These are phyloP conservation scores for Balanococcus diminutus DNA, from an alignment of 2,888 invertebrate species.

Conservation along the genomic window DNA sequence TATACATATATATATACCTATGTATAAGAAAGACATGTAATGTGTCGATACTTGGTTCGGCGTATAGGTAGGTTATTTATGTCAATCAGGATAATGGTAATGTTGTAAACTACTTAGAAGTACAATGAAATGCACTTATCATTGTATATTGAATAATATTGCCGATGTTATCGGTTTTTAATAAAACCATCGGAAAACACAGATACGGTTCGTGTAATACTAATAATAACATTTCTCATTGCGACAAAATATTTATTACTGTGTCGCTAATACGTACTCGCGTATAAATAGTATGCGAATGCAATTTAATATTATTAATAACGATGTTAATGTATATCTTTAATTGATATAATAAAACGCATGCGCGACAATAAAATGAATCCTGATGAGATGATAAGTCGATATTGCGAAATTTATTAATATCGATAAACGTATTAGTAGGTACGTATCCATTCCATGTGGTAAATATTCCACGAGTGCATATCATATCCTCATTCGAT, in stretches of 20 bases:
- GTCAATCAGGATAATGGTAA: slow-evolving; percentile 50
- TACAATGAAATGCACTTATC: slow-evolving; percentile 53
- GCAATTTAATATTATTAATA: slow-evolving; percentile 45
- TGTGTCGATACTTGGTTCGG: not conserved
- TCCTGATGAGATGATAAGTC: slow-evolving; percentile 26
- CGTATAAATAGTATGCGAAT: slow-evolving; percentile 15
- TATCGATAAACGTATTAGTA: slow-evolving; percentile 10
- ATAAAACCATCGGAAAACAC: slow-evolving; percentile 50
- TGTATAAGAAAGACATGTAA: not conserved
- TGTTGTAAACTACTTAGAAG: slow-evolving; percentile 42
- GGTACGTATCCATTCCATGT: not conserved
- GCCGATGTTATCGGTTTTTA: slow-evolving; percentile 52
- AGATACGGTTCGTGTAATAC: slow-evolving; percentile 45
- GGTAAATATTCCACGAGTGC: not conserved
- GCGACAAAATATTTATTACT: slow-evolving; percentile 48
- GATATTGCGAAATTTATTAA: slow-evolving; percentile 26
- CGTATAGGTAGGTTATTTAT: slow-evolving; percentile 44
- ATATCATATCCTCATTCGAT: not conserved
- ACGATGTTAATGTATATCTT: slow-evolving; percentile 39
- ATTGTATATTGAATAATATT: slow-evolving; percentile 50
- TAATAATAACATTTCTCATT: slow-evolving; percentile 43
- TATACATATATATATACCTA: not conserved
- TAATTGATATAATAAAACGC: slow-evolving; percentile 41
- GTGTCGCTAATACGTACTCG: not conserved
- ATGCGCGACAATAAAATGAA: slow-evolving; percentile 38